Conservation (phyloP, 2,113 vertebrate species). For the Otus sunia region DNA sequence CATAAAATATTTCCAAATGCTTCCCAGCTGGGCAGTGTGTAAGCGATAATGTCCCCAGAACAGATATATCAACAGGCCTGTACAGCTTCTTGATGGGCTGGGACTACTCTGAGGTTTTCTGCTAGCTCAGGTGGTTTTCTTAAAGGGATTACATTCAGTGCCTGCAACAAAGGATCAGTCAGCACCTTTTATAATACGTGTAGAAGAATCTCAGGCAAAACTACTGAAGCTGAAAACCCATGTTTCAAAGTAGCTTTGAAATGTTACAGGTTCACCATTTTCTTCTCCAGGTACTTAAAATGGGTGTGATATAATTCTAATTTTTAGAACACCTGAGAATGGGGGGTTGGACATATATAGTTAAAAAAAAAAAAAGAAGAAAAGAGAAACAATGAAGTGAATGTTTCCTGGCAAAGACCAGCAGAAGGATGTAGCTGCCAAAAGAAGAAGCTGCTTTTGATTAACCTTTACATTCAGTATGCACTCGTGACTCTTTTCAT, state of each 20-base stretch:
- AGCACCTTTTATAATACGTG: neutral
- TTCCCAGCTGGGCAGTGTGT: neutral
- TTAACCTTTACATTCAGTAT: constrained; percentile 1
- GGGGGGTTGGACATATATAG: neutral
- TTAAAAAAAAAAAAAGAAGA: neutral
- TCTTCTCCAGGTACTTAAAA: neutral
- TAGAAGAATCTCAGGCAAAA: neutral
- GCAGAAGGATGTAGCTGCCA: neutral
- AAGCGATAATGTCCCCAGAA: neutral
- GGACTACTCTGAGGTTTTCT: neutral
- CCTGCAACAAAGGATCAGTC: neutral
- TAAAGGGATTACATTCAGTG: neutral
- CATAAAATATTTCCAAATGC: neutral
- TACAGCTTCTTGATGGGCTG: neutral
- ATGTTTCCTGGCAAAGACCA: neutral
- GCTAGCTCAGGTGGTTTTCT: constrained; percentile 9
- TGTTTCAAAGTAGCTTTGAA: neutral
- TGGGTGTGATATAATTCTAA: neutral
- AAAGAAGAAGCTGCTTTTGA: constrained; percentile 8
- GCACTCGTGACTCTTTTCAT: neutral
- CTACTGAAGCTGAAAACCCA: neutral
- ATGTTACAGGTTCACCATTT: neutral
- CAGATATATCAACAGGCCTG: neutral
- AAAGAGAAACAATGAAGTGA: neutral
- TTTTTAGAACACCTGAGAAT: neutral